Conservation (phyloP, 2,888 invertebrate species). For the Tachystola acroxantha region DNA sequence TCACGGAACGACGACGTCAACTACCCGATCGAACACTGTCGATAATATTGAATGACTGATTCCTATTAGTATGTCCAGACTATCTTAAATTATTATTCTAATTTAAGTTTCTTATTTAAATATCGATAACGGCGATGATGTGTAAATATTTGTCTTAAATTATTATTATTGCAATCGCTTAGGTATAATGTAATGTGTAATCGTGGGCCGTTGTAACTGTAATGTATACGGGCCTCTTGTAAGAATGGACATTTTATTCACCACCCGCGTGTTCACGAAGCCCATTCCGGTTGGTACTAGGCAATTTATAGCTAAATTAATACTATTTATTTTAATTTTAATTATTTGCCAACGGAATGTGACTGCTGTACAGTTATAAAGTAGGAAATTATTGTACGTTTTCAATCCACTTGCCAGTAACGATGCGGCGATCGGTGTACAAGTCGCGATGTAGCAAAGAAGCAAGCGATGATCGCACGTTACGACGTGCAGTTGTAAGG, state of each 20-base stretch:
- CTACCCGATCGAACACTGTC: constrained; percentile 49
- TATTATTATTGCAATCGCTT: constrained; percentile 70
- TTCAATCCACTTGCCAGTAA: constrained; percentile 18
- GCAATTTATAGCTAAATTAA: constrained; percentile 74
- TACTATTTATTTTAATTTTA: constrained; percentile 70
- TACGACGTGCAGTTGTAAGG: neutral
- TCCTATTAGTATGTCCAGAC: constrained; percentile 73
- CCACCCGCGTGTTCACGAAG: constrained; percentile 77
- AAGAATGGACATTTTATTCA: constrained; percentile 70
- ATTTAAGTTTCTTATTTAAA: constrained; percentile 69
- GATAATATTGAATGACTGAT: constrained; percentile 70
- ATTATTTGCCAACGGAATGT: constrained; percentile 74
- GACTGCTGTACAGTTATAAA: constrained; percentile 73
- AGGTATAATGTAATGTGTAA: constrained; percentile 55
- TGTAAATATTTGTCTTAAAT: constrained; percentile 75
- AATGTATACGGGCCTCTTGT: constrained; percentile 49
- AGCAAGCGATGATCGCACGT: neutral
- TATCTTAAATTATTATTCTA: constrained; percentile 69
- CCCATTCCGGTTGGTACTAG: constrained; percentile 74
- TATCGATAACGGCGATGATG: constrained; percentile 58
- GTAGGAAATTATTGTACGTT: constrained; percentile 56
- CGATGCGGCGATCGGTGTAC: neutral
- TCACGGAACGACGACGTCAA: constrained; percentile 46
- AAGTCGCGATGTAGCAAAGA: constrained; percentile 11
- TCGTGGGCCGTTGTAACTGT: constrained; percentile 48